These are phyloP conservation scores for Vulpes lagopus DNA, from an alignment of 2,113 vertebrate genomes.

Conservation along the genomic window DNA sequence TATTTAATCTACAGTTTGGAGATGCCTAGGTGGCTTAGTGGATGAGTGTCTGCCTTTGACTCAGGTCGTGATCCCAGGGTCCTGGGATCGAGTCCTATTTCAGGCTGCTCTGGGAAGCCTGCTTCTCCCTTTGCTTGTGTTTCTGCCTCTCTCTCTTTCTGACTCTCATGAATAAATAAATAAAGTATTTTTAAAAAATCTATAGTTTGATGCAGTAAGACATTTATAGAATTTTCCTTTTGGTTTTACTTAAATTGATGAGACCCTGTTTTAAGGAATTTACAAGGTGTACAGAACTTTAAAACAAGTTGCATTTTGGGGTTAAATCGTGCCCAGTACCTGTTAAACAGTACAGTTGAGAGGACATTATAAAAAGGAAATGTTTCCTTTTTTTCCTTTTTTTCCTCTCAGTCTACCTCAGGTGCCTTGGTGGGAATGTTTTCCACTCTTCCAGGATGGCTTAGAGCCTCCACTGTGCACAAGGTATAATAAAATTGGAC, in stretches of 20 bases:
- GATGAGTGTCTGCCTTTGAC: too few species aligned
- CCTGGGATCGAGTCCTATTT: too few species aligned
- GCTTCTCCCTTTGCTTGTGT: too few species aligned
- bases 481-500: conserved; percentile 20
- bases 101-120: too few species aligned
- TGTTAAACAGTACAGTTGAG: neutral
- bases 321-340: neutral
- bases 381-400: neutral
- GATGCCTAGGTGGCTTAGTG: too few species aligned
- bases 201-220: conserved; percentile 19
- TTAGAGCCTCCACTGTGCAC: neutral
- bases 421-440: neutral
- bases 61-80: too few species aligned
- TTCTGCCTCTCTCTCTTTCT: too few species aligned
- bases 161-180: too few species aligned
- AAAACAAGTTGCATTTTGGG: neutral
- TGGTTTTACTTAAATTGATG: neutral
- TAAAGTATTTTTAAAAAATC: neutral
- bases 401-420: neutral
- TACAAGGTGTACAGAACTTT: neutral
- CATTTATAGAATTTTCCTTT: neutral
- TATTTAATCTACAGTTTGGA: neutral
- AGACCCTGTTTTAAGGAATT: conserved; percentile 6
- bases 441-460: neutral
- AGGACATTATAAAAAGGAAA: neutral